Percentiles rank a stretch among this genome's conserved stretches.
These are phyloP conservation scores for Suncus etruscus DNA, from an alignment of 2,113 vertebrate species.

Conservation along the genomic window DNA sequence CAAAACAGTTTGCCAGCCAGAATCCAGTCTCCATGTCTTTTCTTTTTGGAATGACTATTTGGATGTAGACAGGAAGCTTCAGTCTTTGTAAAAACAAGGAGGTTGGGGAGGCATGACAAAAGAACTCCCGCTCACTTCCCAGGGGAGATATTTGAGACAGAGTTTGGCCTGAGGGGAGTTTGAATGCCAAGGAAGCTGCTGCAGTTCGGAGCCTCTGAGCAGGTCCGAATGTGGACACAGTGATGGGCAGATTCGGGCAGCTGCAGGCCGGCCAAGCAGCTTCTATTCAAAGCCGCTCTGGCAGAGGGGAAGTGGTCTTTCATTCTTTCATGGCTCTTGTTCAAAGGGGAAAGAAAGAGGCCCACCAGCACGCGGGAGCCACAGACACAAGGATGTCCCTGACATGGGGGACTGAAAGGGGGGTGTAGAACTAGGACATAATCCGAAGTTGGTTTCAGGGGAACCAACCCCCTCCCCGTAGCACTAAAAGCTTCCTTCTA, in stretches of 20 bases:
- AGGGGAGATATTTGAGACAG: slow-evolving; percentile 30
- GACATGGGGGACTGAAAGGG: neutral
- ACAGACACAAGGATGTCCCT: slow-evolving; percentile 60
- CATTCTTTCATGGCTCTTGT: slow-evolving; percentile 67
- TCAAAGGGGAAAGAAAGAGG: slow-evolving; percentile 64
- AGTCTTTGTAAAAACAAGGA: slow-evolving; percentile 17
- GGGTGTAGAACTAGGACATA: slow-evolving; percentile 82
- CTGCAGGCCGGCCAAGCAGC: slow-evolving; percentile 61
- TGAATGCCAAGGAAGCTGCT: slow-evolving; percentile 62
- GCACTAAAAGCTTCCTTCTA: slow-evolving; percentile 84
- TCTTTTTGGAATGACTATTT: slow-evolving; percentile 44
- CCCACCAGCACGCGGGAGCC: slow-evolving; percentile 60
- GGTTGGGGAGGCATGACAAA: neutral
- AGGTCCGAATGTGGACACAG: slow-evolving; percentile 63
- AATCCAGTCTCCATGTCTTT: neutral
- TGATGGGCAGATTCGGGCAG: slow-evolving; percentile 58
- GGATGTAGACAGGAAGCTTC: slow-evolving; percentile 60
- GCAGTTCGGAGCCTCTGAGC: neutral
- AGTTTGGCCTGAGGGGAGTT: slow-evolving; percentile 59
- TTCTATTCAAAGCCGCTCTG: slow-evolving; percentile 68
- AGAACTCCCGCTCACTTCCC: neutral
- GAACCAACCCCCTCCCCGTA: neutral
- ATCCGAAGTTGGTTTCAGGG: slow-evolving; percentile 83
- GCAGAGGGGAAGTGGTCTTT: slow-evolving; percentile 62
- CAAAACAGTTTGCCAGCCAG: neutral